Base-by-base conservation (phyloP, 92 coral and sea anemone genomes). In the Ricordea florida region DNA sequence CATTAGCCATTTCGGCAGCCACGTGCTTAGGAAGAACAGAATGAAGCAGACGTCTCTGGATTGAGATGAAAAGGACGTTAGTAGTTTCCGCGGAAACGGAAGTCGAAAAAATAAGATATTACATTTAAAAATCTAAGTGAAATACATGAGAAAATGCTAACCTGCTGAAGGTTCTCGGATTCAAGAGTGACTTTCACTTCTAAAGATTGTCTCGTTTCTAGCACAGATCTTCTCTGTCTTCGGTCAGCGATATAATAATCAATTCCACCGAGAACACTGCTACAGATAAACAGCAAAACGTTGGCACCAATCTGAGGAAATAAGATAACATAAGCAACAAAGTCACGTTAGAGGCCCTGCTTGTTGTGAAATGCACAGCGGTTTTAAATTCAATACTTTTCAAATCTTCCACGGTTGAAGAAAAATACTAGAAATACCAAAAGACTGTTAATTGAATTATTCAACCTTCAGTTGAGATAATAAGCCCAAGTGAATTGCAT, bases 121-220 rank as follows among this genome's bases (percentile, higher is more conserved):
- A 42, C 8, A 42, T n/a, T n/a, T n/a, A n/a, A n/a, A n/a, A n/a
- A n/a, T 44, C 20, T 11, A 47, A 15, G 28, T 6, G 24, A 1
- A 4, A 6, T 20, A 16, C 3, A 23, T 66, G 33, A 20, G 4
- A 10, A 43, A 2, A 20, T 1, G 47, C 49, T 13, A 45, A 96
- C 99, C 97, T 96, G 99, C 55, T 96, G 91, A 6, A 73, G 77
- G 53, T 96, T 93, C 74, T 96, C 97, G 23, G 97, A 89, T 45
- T 96, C 97, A 16, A 96, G 58, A 27, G 85, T 86, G 29, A 89
- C 65, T 43, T 89, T 92, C 22, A 96, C 94, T 67, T 96, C 92
- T 42, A 96, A 67, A 9, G 99, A 96, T 46, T 96, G 91, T 31
- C 93, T 85, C 0, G 99, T 96, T 51, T 96, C 99, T 37, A 90